A percentile compares a stretch with the other conserved stretches of the same genome.
phyloP scores from a whole-genome alignment of 2,888 invertebrate species.

The Rhaphigaster nebulosa region DNA sequence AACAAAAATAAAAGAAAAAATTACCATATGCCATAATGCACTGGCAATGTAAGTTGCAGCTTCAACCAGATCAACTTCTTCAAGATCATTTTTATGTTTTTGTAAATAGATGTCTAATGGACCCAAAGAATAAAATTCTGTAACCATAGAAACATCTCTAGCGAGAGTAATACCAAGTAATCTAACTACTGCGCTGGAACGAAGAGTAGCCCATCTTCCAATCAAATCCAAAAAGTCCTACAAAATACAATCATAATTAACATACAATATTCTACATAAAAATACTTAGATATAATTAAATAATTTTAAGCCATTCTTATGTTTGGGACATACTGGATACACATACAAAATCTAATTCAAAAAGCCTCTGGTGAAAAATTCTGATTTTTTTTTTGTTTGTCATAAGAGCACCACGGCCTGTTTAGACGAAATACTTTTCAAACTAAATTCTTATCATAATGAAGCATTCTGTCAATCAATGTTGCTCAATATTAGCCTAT shows the following conservation, averaged over 20 bases:
- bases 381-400: neutral
- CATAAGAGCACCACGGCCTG: neutral
- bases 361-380: neutral
- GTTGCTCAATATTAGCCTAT: too few species aligned
- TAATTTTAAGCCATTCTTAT: neutral
- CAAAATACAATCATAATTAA: slow-evolving; percentile 66
- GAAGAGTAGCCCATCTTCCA: slow-evolving; percentile 83
- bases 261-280: neutral
- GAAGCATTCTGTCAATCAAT: neutral
- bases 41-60: slow-evolving; percentile 85
- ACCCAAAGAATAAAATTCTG: slow-evolving; percentile 85
- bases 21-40: slow-evolving; percentile 83
- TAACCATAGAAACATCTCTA: slow-evolving; percentile 83
- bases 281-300: neutral
- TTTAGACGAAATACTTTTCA: too few species aligned
- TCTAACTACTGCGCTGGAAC: slow-evolving; percentile 82
- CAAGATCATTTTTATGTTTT: slow-evolving; percentile 68
- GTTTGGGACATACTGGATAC: neutral
- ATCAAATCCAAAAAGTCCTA: slow-evolving; percentile 84
- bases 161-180: slow-evolving; percentile 83
- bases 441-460: neutral
- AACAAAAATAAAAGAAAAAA: neutral
- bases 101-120: slow-evolving; percentile 81
- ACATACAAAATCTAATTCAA: neutral
- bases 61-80: slow-evolving; percentile 81